Base-by-base conservation (phyloP, 2,113 vertebrate genomes). In the Silurus asotus region DNA sequence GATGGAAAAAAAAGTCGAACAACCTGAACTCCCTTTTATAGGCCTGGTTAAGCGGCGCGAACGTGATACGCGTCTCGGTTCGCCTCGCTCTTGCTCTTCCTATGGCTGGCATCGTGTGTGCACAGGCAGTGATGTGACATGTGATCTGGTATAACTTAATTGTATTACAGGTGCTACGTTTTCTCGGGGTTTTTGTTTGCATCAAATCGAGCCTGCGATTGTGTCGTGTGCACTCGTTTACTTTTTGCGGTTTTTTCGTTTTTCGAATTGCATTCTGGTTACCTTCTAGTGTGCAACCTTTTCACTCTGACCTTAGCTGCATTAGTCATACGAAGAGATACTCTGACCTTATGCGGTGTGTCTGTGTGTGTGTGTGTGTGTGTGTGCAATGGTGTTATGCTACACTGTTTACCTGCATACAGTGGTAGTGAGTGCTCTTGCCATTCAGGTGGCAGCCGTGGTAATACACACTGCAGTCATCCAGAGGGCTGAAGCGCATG, bases 351-450 rank as follows among this genome's bases (percentile, higher is more conserved):
- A 45, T 81, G 20, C 10, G 48, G 23, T 19, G 72, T 72, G 58
- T 19, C 20, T 74, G 14, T 81, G 56, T 51, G 49, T 58, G 69
- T 9, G 59, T 80, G 17, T 85, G 75, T 81, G 83, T 76, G 6
- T 51, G 55, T 81, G 65, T 92, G 78, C 9, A 48, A 15, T 55
- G 28, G 48, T 53, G 49, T 67, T 75, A 65, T 81, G 37, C n/a
- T 79, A 20, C 55, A 59, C 67, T 74, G 37, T 64, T 93, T 95
- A 98, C 97, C 98, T 99, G 98, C 98, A 99, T 99, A 96, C 98
- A 99, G 94, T 99, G 98, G 95, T 99, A 99, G 94, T 99, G 98
- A 83, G 98, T 99, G 95, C 98, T 99, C 94, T 99, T 99, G 90
- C 98, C 98, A 6, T 99, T 99, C 85, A 99, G 97, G 95, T 99